Conservation (phyloP, 30 jellyfish, hydroid and myxozoan genomes). For the Cassiopea xamachana region DNA sequence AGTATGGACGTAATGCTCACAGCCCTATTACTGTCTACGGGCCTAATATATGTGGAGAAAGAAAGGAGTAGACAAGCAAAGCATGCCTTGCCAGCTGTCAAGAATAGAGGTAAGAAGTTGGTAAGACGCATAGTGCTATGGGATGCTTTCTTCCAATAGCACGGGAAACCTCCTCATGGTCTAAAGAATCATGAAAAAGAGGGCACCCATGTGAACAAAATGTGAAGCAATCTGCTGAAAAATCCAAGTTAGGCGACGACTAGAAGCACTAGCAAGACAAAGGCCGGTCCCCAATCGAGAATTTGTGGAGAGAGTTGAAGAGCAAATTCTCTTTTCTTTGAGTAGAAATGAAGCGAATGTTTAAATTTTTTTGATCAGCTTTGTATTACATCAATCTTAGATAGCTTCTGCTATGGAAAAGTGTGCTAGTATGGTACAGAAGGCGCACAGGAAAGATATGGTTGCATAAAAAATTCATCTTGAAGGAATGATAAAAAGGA, state of each 20-base stretch:
- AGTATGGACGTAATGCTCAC: too few species aligned
- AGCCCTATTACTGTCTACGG: too few species aligned
- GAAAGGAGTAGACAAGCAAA: background rate
- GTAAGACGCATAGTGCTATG: background rate
- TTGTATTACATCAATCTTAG: background rate
- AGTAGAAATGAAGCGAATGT: background rate
- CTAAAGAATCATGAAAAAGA: slow-evolving; percentile 17
- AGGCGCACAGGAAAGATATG: background rate
- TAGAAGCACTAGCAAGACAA: slow-evolving; percentile 11
- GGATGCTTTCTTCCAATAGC: background rate
- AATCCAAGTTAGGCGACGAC: background rate
- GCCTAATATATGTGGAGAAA: background rate
- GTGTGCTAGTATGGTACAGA: slow-evolving; percentile 12
- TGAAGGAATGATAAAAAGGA: background rate
- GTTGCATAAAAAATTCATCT: background rate
- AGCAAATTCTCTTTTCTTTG: background rate
- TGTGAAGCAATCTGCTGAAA: slow-evolving; percentile 1
- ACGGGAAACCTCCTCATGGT: background rate
- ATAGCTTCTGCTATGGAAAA: slow-evolving; percentile 11
- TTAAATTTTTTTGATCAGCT: too few species aligned
- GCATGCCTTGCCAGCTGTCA: background rate
- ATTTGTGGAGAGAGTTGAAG: background rate
- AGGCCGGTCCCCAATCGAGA: slow-evolving; percentile 3
- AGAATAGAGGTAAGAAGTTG: background rate
- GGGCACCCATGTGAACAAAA: background rate